Evolutionary conservation across 1,140 invertebrate genomes (phyloP).

Genomic region (Apis dorsata): DNA sequence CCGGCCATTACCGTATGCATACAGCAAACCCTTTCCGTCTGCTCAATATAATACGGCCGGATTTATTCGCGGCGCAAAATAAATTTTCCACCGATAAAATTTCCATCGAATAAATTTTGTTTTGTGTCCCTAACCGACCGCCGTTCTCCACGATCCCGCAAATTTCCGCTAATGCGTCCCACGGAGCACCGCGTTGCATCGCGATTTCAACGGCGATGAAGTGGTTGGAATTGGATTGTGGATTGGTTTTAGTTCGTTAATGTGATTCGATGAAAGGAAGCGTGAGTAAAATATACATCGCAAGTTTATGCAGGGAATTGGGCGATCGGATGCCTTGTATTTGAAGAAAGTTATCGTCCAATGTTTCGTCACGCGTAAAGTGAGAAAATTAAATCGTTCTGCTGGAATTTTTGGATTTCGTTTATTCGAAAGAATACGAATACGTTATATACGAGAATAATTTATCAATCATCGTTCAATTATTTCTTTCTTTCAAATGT

Average conservation of each 20-base stretch:
- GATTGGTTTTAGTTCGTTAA: background rate
- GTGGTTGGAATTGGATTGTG: background rate
- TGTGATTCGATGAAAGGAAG: background rate
- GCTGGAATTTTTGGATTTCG: too few relatives aligned
- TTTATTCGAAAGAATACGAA: too few relatives aligned
- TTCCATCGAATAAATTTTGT: conserved; percentile 48
- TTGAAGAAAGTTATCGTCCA: background rate
- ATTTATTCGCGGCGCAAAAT: conserved; percentile 35
- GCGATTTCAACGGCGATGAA: background rate
- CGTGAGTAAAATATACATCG: background rate
- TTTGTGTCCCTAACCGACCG: conserved; percentile 14
- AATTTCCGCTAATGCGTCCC: conserved; percentile 25
- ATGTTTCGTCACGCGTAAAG: background rate
- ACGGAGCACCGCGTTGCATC: background rate
- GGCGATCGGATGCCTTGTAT: background rate
- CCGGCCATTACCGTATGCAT: conserved; percentile 31
- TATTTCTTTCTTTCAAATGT: background rate
- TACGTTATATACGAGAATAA: background rate
- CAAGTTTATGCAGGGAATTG: background rate
- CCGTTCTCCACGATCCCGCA: background rate
- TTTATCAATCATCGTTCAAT: background rate
- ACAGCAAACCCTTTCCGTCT: conserved; percentile 33
- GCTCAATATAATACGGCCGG: conserved; percentile 42
- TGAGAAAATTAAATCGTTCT: too few relatives aligned
- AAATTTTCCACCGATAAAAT: conserved; percentile 51